Base-by-base conservation (phyloP, 2,888 invertebrate species). In the Halictus ligatus region DNA sequence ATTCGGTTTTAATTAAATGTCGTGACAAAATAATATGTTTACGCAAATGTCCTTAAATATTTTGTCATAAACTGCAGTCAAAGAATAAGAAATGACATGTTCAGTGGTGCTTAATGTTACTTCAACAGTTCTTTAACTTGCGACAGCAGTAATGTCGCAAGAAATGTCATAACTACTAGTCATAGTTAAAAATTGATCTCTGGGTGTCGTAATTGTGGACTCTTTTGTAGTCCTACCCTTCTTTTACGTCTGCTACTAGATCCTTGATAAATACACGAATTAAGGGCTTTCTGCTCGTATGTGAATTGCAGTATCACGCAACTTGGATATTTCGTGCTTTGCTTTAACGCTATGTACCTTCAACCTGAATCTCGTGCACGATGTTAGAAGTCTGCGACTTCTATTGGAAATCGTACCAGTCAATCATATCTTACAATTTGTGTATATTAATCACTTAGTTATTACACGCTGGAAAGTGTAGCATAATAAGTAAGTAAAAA, bases 291-390 rank as follows among this genome's bases (percentile, higher is more conserved):
- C 79, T 69, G 74, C 25, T 78, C 58, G 78, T 83, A 81, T 75
- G 85, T 89, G 87, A 90, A 89, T 85, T 87, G 82, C 87, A 87
- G 78, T 78, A 89, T 90, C 89, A 90, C 87, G 89, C 90, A 83
- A 90, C 88, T 58, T 78, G 86, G 84, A 90, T 90, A 89, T 89
- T 90, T 85, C 89, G 85, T 85, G 81, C 80, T 87, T 81, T 80
- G 35, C 58, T 50, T n/a, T n/a, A 71, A 43, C 43, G 12, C 69
- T 40, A n/a, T n/a, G 43, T n/a, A 43, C 69, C 69, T 21, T 4
- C 12, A 15, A 15, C 15, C 60, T n/a, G 25, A 64, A 64, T 15
- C 35, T 25, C 13, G 12, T 18, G 35, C 21, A 71, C 43, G 12
- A 40, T 12, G n/a, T 71, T 40, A 71, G 69, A 43, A 71, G n/a